Evolutionary conservation across 2,113 vertebrate genomes (phyloP).

Genomic region (Enhydra lutris): DNA sequence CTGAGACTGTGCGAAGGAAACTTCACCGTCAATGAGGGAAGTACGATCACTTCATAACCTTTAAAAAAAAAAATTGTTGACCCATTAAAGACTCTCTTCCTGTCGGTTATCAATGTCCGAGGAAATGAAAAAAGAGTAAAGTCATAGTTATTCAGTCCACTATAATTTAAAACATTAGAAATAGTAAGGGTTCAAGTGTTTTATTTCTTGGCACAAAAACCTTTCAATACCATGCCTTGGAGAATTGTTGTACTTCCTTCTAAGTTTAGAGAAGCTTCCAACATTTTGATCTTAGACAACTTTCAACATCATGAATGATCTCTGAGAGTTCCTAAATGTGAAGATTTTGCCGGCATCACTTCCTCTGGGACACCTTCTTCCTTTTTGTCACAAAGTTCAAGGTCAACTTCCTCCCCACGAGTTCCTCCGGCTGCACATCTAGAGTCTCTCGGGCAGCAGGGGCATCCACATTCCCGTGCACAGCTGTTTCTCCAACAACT

Average conservation of each 20-base stretch:
- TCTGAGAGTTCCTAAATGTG: background rate
- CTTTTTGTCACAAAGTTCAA: background rate
- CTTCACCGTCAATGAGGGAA: background rate
- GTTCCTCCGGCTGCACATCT: background rate
- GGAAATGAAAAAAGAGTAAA: background rate
- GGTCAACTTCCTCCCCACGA: rapidly evolving
- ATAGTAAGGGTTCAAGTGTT: background rate
- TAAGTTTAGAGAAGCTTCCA: background rate
- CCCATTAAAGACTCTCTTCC: background rate
- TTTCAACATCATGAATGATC: rapidly evolving
- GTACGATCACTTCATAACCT: background rate
- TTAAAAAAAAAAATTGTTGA: background rate
- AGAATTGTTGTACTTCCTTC: background rate
- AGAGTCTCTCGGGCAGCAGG: rapidly evolving
- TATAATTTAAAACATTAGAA: background rate
- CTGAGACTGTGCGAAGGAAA: background rate
- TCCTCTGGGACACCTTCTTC: background rate
- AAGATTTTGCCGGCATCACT: background rate
- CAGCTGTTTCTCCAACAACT: background rate
- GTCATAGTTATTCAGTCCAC: background rate
- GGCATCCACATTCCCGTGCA: rapidly evolving
- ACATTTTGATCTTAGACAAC: background rate
- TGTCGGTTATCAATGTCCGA: background rate
- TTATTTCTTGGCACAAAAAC: background rate
- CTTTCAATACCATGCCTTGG: background rate